These are phyloP conservation scores for Coptotermes formosanus DNA, from an alignment of 1,140 invertebrate species.

Conservation along the genomic window DNA sequence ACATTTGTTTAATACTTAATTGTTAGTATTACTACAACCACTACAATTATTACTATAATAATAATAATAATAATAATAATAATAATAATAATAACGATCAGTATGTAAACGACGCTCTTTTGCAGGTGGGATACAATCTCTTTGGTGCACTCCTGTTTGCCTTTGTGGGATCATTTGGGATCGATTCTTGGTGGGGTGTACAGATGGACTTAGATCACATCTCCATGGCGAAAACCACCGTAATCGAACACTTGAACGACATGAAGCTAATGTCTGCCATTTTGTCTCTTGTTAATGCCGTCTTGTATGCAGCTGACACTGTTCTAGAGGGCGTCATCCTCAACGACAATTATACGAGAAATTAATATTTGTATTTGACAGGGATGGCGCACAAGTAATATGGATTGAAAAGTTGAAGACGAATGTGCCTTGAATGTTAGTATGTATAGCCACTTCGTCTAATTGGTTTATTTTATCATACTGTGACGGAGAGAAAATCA, in stretches of 20 bases:
- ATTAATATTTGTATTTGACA: not conserved
- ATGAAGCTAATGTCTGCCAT: not conserved
- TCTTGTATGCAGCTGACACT: conserved; percentile 20
- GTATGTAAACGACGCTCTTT: not conserved
- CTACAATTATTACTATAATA: no score
- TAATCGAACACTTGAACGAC: not conserved
- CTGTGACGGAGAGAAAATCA: no score
- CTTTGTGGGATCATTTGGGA: not conserved
- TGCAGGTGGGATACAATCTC: conserved; percentile 17
- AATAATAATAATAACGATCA: no score
- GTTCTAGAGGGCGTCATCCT: not conserved
- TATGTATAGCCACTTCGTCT: no score
- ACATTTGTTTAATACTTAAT: no score
- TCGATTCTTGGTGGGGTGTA: conserved; percentile 23
- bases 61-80: no score
- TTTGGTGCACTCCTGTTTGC: conserved; percentile 17
- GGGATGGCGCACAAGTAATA: no score
- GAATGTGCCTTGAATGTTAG: no score
- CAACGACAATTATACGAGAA: not conserved
- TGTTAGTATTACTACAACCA: no score
- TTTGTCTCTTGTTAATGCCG: not conserved
- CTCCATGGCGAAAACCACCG: not conserved
- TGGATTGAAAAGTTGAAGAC: no score
- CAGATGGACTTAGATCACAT: not conserved
- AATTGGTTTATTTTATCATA: no score